These are phyloP conservation scores for Notarius lentiginosus DNA, from an alignment of 2,113 vertebrate species.

Conservation along the genomic window DNA sequence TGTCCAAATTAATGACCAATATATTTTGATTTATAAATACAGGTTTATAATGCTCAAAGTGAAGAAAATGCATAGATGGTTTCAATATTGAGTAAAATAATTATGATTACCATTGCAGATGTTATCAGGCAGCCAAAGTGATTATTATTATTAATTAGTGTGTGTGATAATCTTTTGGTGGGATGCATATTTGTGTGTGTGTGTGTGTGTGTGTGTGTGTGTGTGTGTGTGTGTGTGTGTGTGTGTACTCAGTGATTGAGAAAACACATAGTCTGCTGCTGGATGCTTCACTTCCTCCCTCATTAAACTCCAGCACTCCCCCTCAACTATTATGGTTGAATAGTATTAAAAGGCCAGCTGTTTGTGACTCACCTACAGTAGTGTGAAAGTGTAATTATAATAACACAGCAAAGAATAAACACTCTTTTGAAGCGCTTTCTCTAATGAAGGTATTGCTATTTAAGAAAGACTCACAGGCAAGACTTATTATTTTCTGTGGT, in stretches of 20 bases:
- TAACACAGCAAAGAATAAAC: neutral
- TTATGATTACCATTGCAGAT: neutral
- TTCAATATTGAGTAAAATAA: neutral
- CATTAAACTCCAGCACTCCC: constrained; percentile 39
- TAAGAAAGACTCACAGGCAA: neutral
- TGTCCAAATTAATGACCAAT: too few relatives aligned
- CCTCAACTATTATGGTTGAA: constrained; percentile 42
- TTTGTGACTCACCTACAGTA: constrained; percentile 40
- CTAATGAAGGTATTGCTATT: neutral
- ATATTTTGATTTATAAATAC: too few relatives aligned
- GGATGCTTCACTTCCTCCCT: constrained; percentile 46
- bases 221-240: neutral
- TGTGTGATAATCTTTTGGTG: neutral
- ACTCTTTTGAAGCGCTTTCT: neutral
- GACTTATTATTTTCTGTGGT: neutral
- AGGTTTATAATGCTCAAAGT: too few relatives aligned
- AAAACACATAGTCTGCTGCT: constrained; percentile 26
- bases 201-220: too few relatives aligned
- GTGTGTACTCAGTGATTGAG: neutral
- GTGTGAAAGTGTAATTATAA: constrained; percentile 11
- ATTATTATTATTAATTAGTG: constrained; percentile 2
- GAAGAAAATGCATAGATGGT: neutral
- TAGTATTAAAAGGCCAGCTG: constrained; percentile 45
- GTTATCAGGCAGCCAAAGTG: neutral
- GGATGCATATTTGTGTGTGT: neutral